A percentile compares a stretch with the other conserved stretches of the same genome.
Evolutionary conservation across 2,888 invertebrate species (phyloP).

Genomic region (Tethea ocularis): DNA sequence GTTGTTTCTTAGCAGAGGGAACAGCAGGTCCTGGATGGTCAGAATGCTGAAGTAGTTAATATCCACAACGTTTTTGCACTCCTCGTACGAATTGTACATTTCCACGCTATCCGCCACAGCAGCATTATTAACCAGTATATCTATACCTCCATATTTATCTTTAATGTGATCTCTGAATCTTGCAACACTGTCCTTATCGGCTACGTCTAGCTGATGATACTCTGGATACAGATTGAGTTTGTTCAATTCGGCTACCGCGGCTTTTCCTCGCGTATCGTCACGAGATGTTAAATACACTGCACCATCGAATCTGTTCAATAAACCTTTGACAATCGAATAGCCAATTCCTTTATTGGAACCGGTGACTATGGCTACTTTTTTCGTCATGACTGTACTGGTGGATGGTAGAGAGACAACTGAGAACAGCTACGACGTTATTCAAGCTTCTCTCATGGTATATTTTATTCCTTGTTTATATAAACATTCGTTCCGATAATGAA

Average conservation of each 20-base stretch:
- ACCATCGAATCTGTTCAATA: slow-evolving; percentile 85
- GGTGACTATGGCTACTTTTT: slow-evolving; percentile 72
- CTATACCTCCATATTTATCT: slow-evolving; percentile 86
- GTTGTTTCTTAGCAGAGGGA: slow-evolving; percentile 86
- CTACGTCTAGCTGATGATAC: slow-evolving; percentile 88
- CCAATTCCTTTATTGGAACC: slow-evolving; percentile 88
- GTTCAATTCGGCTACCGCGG: slow-evolving; percentile 76
- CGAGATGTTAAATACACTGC: slow-evolving; percentile 87
- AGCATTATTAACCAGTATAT: slow-evolving; percentile 90
- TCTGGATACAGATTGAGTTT: slow-evolving; percentile 69
- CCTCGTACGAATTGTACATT: slow-evolving; percentile 40
- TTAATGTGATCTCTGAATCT: slow-evolving; percentile 83
- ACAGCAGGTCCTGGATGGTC: slow-evolving; percentile 85
- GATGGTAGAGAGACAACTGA: background rate
- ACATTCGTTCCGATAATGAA: background rate
- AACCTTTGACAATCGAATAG: slow-evolving; percentile 83
- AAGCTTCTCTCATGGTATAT: background rate
- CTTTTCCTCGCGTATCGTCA: slow-evolving; percentile 76
- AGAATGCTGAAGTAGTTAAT: slow-evolving; percentile 88
- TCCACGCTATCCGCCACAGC: slow-evolving; percentile 80
- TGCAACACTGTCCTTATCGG: slow-evolving; percentile 80
- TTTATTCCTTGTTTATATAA: background rate
- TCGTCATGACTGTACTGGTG: background rate
- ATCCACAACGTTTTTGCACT: slow-evolving; percentile 84
- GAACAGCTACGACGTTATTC: background rate